Evolutionary conservation across 2,888 invertebrate genomes (phyloP), one percentile per base, ranked within the genome.

Genomic region (Thymelicus lineola): DNA sequence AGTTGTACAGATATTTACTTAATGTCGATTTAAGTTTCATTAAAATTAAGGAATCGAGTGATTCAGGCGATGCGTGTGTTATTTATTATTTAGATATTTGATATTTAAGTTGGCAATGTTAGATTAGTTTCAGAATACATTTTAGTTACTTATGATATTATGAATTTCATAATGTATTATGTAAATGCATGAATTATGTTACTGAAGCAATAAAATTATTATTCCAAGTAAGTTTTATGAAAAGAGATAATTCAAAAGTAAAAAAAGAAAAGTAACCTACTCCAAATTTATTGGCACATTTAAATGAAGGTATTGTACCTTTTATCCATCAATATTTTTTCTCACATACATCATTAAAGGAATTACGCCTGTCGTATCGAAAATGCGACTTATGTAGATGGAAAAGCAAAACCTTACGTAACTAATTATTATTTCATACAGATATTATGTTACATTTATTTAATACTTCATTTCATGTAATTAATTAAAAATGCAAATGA

Each of bases 61-160:
- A 88, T 86, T 86, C 81, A 82, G 84, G 80, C 77, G 74, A 78
- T 82, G 66, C 72, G 83, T 84, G 85, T 91, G 93, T 93, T 93
- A 93, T 93, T 93, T 93, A 93, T 91, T 93, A 85, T 93, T 84
- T 93, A 92, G 77, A 78, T 86, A 74, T 72, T 77, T 48, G 61
- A 71, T 69, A 59, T 53, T 60, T 75, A 72, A 75, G 75, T 74
- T 66, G 71, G 73, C 77, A 75, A 73, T 77, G 71, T 72, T 78
- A 77, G 70, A 17, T 70, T 71, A 75, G 55, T 73, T 72, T 50
- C 62, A 74, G 48, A 28, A 12, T 73, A 67, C 15, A 42, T 45
- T 55, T 53, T 69, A 61, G 64, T 70, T 68, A 57, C 42, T 42
- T 42, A 71, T 7, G 68, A 20, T 53, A 57, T 57, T 57, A 58